These are phyloP conservation scores for Anastrepha obliqua DNA, from an alignment of 1,140 invertebrate species.

Conservation along the genomic window DNA sequence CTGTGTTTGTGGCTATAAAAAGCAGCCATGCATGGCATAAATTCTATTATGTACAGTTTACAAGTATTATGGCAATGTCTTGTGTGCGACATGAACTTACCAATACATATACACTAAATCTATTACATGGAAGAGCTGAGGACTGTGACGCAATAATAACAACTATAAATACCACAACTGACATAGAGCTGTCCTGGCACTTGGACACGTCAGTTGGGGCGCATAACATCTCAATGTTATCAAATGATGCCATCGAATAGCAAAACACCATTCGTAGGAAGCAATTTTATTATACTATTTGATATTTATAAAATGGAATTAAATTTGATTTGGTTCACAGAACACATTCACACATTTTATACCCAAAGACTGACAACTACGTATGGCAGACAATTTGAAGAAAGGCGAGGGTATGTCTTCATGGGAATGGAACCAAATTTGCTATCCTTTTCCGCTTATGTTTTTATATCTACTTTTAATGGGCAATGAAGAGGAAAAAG, in stretches of 20 bases:
- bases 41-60: constrained; percentile 23
- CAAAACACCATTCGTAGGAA: background rate
- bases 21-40: constrained; percentile 12
- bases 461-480: no score
- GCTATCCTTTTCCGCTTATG: no score
- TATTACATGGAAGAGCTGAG: background rate
- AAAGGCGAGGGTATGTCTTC: no score
- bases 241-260: constrained; percentile 32
- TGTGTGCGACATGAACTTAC: background rate
- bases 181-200: background rate
- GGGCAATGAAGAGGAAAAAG: no score
- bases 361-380: no score
- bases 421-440: no score
- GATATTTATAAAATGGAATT: background rate
- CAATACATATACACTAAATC: background rate
- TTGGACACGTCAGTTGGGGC: background rate
- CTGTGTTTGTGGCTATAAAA: constrained; percentile 7
- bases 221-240: constrained; percentile 22
- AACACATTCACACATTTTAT: background rate
- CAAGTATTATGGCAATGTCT: constrained; percentile 30
- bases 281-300: background rate
- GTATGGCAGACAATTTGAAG: no score
- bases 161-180: background rate
- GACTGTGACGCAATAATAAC: background rate
- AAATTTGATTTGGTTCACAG: background rate